These are phyloP conservation scores for Metellina segmentata DNA, from an alignment of 2,888 invertebrate genomes.

Conservation along the genomic window DNA sequence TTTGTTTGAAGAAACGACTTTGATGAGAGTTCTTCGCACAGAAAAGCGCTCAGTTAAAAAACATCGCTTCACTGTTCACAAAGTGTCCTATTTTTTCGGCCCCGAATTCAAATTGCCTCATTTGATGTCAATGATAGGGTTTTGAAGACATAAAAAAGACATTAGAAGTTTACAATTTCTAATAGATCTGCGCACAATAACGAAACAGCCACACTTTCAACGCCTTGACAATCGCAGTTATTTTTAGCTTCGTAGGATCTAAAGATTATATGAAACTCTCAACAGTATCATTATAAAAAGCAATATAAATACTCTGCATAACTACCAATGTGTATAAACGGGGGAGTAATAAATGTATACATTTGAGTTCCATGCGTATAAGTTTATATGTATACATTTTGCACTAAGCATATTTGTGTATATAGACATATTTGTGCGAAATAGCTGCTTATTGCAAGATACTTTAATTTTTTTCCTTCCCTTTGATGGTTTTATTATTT, in stretches of 20 bases:
- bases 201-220: neutral
- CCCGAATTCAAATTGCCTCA: neutral
- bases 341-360: too few species aligned
- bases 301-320: neutral
- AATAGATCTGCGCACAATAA: neutral
- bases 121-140: neutral
- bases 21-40: too few species aligned
- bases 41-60: too few species aligned
- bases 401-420: neutral
- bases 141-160: neutral
- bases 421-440: neutral
- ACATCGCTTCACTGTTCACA: too few species aligned
- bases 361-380: neutral
- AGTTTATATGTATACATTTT: neutral
- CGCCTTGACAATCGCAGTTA: neutral
- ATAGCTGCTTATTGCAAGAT: constrained; percentile 1
- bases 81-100: too few species aligned
- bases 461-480: constrained; percentile 15
- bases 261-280: neutral
- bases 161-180: neutral
- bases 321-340: neutral
- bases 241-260: too few species aligned
- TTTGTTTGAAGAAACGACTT: too few species aligned
- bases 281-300: neutral
- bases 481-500: constrained; percentile 5